phyloP scores from a whole-genome alignment of 2,113 vertebrate species.

The Albula goreensis region DNA sequence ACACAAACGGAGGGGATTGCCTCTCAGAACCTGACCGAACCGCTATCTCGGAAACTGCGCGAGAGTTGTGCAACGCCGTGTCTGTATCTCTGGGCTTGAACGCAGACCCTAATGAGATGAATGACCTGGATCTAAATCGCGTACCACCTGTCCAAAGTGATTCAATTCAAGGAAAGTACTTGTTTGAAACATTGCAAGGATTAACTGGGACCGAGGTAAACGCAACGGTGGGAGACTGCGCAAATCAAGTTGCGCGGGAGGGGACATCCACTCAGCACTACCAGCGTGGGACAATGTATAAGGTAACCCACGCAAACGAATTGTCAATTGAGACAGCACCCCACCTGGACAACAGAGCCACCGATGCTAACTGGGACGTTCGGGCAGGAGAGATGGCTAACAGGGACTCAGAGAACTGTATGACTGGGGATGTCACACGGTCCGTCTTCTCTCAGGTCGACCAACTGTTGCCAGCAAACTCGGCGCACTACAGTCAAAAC shows the following conservation, averaged over 20 bases:
- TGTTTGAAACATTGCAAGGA: conserved; percentile 57
- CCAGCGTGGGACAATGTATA: conserved; percentile 17
- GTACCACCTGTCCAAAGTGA: conserved; percentile 52
- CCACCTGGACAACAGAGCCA: neutral
- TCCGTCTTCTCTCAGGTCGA: conserved; percentile 35
- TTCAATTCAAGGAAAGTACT: conserved; percentile 63
- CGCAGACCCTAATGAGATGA: conserved; percentile 60
- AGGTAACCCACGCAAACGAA: conserved; percentile 8
- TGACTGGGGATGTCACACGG: conserved; percentile 27
- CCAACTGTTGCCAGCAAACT: conserved; percentile 33
- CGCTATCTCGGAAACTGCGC: conserved; percentile 69
- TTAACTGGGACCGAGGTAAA: conserved; percentile 28
- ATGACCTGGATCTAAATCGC: conserved; percentile 50
- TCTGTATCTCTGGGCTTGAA: conserved; percentile 80
- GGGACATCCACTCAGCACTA: conserved; percentile 15
- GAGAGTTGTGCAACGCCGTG: conserved; percentile 81
- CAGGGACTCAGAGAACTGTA: conserved; percentile 50
- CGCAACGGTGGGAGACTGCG: conserved; percentile 49
- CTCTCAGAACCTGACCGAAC: conserved; percentile 42
- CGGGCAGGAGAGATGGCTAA: neutral
- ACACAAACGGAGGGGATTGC: conserved; percentile 49
- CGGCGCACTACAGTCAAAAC: conserved; percentile 18
- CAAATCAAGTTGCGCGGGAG: conserved; percentile 30
- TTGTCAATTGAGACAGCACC: neutral
- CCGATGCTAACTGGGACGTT: conserved; percentile 10